Evolutionary conservation across 1,140 invertebrate species (phyloP).

Genomic region (Listronotus oregonensis): DNA sequence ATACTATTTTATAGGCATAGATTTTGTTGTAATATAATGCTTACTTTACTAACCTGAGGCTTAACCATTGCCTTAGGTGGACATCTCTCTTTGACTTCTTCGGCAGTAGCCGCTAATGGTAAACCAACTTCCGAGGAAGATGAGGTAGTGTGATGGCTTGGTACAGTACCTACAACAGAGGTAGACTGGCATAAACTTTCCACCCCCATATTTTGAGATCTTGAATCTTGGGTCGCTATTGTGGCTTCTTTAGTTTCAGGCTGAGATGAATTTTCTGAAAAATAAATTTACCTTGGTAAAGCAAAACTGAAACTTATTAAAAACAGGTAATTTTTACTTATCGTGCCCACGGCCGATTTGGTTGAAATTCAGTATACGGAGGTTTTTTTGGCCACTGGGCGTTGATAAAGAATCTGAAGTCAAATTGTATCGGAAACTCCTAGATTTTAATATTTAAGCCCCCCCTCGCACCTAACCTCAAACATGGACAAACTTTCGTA

Average conservation of each 20-base stretch:
- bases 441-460: too few species aligned
- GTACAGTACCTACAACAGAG: constrained; percentile 49
- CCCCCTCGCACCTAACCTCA: too few species aligned
- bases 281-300: not conserved
- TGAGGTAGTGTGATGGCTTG: constrained; percentile 45
- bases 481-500: too few species aligned
- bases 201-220: constrained; percentile 20
- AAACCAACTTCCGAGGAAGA: constrained; percentile 52
- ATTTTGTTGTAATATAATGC: too few species aligned
- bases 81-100: constrained; percentile 64
- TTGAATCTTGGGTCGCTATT: constrained; percentile 21
- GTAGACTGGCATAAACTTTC: constrained; percentile 42
- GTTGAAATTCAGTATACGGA: too few species aligned
- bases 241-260: constrained; percentile 34
- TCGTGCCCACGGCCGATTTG: too few species aligned
- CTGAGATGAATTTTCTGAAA: constrained; percentile 37
- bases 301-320: too few species aligned
- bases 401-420: too few species aligned
- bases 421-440: too few species aligned
- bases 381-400: too few species aligned
- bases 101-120: constrained; percentile 54
- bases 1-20: too few species aligned
- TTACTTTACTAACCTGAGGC: constrained; percentile 66
- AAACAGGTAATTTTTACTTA: too few species aligned
- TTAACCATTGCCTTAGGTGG: constrained; percentile 93